Evolutionary conservation across 64 coral and sea anemone species (phyloP), one percentile per base, ranked within the genome.

Genomic region (Astreopora myriophthalma): DNA sequence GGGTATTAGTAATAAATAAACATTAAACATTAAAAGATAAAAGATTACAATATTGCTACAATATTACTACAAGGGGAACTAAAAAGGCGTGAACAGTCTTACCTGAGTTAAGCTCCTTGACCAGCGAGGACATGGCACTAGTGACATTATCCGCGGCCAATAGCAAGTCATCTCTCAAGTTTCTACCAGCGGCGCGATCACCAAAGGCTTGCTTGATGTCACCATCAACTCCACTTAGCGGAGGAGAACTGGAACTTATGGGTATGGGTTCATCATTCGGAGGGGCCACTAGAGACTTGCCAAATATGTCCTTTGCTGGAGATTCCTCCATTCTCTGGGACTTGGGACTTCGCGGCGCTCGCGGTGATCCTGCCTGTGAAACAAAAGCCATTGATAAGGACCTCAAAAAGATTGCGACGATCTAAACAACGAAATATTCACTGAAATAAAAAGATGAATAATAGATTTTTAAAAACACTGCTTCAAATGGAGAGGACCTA

Each of bases 61-160:
- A n/a, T n/a, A n/a, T n/a, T n/a, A n/a, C n/a, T n/a, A n/a, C n/a
- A n/a, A n/a, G n/a, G n/a, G n/a, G n/a, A n/a, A n/a, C n/a, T n/a
- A n/a, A 64, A 25, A 26, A 24, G 4, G 9, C 57, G 17, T 19
- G 1, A 38, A 1, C 8, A 33, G 8, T 67, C 93, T 82, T 76
- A 96, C 97, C 97, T 19, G 97, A 99, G 34, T 95, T 99, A 33
- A 99, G 84, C 36, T 99, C 97, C 17, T 89, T 95, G 1, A 99
- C 97, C 4, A 99, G 71, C 5, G 94, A 99, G 3, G 97, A 99
- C 97, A 99, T 99, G 3, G 97, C 97, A 75, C 92, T 99, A 2
- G 97, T 99, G 11, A 99, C 97, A 17, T 88, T 93, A 60, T 99
- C 97, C 39, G 97, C 97, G 9, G 97, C 97, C 48, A 93, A 70